Conservation (phyloP, 2,888 invertebrate species). For the Pinctada fucata region DNA sequence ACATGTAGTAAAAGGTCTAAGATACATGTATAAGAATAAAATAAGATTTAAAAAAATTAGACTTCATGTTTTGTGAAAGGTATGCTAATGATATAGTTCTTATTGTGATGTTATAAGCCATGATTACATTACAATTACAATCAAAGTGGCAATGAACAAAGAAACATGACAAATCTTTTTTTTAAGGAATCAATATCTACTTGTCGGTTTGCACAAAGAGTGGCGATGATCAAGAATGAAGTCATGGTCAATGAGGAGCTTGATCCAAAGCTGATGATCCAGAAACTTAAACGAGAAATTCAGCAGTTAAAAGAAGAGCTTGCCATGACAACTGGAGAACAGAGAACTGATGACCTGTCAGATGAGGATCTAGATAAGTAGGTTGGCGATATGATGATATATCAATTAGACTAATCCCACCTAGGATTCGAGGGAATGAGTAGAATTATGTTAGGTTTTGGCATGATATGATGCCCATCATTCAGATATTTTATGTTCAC, state of each 20-base stretch:
- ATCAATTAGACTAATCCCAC: not conserved
- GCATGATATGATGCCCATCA: not conserved
- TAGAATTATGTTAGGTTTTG: not conserved
- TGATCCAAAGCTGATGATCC: conserved; percentile 76
- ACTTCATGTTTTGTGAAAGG: too few species aligned
- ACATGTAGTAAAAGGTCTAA: too few species aligned
- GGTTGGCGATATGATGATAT: not conserved
- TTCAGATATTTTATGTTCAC: too few species aligned
- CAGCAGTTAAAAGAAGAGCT: conserved; percentile 74
- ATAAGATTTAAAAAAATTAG: too few species aligned
- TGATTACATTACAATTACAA: too few species aligned
- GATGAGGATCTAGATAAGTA: conserved; percentile 72
- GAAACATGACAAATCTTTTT: not conserved
- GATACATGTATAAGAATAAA: too few species aligned
- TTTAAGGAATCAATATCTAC: conserved; percentile 77
- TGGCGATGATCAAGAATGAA: conserved; percentile 78
- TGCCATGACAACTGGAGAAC: conserved; percentile 74
- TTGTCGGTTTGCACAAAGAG: conserved; percentile 77
- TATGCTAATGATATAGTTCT: too few species aligned
- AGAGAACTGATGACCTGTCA: conserved; percentile 70
- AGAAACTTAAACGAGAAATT: conserved; percentile 72
- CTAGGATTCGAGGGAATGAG: not conserved
- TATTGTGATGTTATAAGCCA: too few species aligned
- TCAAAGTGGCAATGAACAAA: too few species aligned
- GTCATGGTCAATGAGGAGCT: conserved; percentile 76